phyloP scores from a whole-genome alignment of 2,888 invertebrate genomes.

The Microdon myrmicae region DNA sequence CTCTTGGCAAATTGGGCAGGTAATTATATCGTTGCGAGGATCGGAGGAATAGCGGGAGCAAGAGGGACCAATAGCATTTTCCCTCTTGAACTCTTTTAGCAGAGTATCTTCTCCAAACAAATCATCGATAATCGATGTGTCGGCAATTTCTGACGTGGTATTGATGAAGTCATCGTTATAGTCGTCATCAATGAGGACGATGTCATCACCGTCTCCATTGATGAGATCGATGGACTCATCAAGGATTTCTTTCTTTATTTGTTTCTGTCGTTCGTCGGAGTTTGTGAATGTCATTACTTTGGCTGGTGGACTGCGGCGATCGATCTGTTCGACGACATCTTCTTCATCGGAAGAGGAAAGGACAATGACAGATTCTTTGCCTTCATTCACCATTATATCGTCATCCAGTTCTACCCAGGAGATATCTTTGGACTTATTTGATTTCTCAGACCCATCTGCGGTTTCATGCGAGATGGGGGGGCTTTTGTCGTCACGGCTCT shows the following conservation, averaged over 20 bases:
- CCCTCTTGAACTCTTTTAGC: slow-evolving; percentile 60
- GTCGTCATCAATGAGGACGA: slow-evolving; percentile 61
- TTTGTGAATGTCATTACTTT: slow-evolving; percentile 41
- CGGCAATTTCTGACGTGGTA: slow-evolving; percentile 57
- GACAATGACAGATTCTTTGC: slow-evolving; percentile 52
- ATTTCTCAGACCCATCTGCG: slow-evolving; percentile 47
- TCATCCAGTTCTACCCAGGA: slow-evolving; percentile 59
- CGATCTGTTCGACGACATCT: background rate
- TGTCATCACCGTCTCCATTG: slow-evolving; percentile 56
- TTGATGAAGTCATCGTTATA: slow-evolving; percentile 53
- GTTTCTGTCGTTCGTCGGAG: slow-evolving; percentile 56
- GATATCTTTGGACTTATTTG: slow-evolving; percentile 9
- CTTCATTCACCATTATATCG: slow-evolving; percentile 59
- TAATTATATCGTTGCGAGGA: slow-evolving; percentile 61
- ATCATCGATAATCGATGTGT: slow-evolving; percentile 62
- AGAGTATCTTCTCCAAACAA: slow-evolving; percentile 62
- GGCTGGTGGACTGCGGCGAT: background rate
- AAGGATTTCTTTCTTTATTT: slow-evolving; percentile 63
- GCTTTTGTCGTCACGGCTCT: slow-evolving; percentile 6
- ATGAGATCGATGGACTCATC: slow-evolving; percentile 56
- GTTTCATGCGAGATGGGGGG: slow-evolving; percentile 56
- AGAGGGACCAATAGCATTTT: slow-evolving; percentile 59
- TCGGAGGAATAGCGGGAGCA: slow-evolving; percentile 55
- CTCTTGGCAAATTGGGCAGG: slow-evolving; percentile 64
- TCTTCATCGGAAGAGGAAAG: slow-evolving; percentile 46